Base-by-base conservation (phyloP, 2,797 vertebrate genomes). In the Ambastaia sidthimunki region DNA sequence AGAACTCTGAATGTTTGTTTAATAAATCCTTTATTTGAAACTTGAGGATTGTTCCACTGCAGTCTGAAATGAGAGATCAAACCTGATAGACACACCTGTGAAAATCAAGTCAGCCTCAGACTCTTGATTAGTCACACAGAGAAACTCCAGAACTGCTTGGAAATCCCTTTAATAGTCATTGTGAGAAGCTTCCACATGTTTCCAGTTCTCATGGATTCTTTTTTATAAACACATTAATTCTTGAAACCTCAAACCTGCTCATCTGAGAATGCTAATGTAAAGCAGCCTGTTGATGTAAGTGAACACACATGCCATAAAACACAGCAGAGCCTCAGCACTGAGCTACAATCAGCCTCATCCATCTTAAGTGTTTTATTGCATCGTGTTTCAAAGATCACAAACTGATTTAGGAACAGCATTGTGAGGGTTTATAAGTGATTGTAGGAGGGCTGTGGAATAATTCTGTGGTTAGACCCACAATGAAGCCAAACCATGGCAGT, bases 251-350 rank as follows among this genome's bases (percentile, higher is more conserved):
- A 57, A 19, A 34, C 18, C 34, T 59, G 63, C 16, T 67, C 50
- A 57, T 76, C 74, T 57, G 23, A 25, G 23, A 68, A 76, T 31
- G 34, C 50, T 69, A 69, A 76, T 69, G 74, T 66, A 48, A 69
- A 31, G 11, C 65, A 59, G 75, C 2, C 52, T 12, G 18, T 37
- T 44, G 63, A 67, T 76, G 41, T 6, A 65, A 65, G 25, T 25
- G 25, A 54, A 44, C 31, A 55, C 19, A 37, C 19, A 1, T n/a
- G 34, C 59, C 59, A 15, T 60, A 15, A 13, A 60, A 25, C 5
- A 25, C 18, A 34, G 9, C 41, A 62, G 25, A 28, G 57, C 11
- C 5, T 7, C 3, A 0, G 11, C 1, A 18, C 47, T 52, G 9
- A 37, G 37, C 60, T 41, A 4, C 2, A 75, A 7, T 31, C 47